Evolutionary conservation across 1,140 invertebrate species (phyloP).

Genomic region (Diuraphis noxia): DNA sequence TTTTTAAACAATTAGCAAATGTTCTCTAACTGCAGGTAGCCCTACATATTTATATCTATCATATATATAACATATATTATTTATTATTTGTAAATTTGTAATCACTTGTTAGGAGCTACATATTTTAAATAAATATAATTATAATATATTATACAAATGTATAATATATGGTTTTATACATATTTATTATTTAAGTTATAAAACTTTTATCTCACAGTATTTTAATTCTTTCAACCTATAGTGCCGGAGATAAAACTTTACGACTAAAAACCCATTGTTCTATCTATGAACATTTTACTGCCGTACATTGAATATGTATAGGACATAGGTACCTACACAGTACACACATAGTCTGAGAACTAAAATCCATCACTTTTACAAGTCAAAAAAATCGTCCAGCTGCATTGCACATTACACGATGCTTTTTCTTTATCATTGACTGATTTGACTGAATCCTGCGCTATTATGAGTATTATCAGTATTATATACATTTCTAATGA

Average conservation of each 20-base stretch:
- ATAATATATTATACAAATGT: not conserved
- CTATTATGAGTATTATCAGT: not conserved
- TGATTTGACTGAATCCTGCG: not conserved
- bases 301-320: not conserved
- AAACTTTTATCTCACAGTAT: not conserved
- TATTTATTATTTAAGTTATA: not conserved
- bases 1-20: too few species aligned
- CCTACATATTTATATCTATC: not conserved
- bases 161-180: not conserved
- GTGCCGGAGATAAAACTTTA: not conserved
- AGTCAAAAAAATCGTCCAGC: not conserved
- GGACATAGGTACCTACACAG: too few species aligned
- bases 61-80: not conserved
- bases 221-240: not conserved
- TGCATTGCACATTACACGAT: not conserved
- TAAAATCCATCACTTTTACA: not conserved
- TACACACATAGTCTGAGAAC: not conserved
- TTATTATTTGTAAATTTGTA: too few species aligned
- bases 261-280: not conserved
- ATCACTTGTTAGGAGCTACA: too few species aligned
- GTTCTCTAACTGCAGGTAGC: too few species aligned
- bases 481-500: not conserved
- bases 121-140: too few species aligned
- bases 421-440: not conserved
- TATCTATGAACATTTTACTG: not conserved